A percentile compares a stretch with the other conserved stretches of the same genome.
These are phyloP conservation scores for Peromyscus californicus DNA, from an alignment of 2,113 vertebrate genomes.

Conservation along the genomic window DNA sequence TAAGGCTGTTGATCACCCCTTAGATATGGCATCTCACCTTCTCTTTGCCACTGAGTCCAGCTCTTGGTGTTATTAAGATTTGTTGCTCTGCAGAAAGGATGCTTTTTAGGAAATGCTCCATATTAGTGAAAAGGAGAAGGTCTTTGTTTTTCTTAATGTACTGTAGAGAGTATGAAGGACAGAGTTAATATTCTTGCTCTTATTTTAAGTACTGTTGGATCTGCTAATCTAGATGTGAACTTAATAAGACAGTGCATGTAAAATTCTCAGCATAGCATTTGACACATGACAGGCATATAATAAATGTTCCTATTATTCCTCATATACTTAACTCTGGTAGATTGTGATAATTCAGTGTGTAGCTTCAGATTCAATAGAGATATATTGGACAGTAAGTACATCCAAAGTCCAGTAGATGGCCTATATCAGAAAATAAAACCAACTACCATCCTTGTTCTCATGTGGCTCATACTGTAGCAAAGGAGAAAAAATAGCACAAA, in stretches of 20 bases:
- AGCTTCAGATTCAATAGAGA: background rate
- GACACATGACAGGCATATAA: background rate
- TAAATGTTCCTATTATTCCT: background rate
- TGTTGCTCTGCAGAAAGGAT: slow-evolving; percentile 72
- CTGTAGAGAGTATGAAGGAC: slow-evolving; percentile 49
- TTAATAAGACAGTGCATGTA: background rate
- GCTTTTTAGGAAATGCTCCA: slow-evolving; percentile 85
- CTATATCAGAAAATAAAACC: background rate
- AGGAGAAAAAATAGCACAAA: background rate
- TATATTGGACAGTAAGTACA: background rate
- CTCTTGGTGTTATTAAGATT: slow-evolving; percentile 9
- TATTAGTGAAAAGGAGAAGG: slow-evolving; percentile 70
- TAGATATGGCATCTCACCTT: slow-evolving; percentile 55
- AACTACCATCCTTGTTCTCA: background rate
- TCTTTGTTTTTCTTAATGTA: slow-evolving; percentile 82
- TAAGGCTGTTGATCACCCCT: background rate
- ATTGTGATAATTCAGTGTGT: background rate
- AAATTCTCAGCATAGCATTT: slow-evolving; percentile 7
- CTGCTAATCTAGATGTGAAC: background rate
- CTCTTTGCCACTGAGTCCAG: background rate
- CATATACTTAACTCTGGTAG: background rate
- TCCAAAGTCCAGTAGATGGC: background rate
- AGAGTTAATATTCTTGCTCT: background rate
- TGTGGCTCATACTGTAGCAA: background rate
- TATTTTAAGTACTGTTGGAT: background rate